Conservation (phyloP, 1,140 invertebrate species). For the Cherax quadricarinatus region DNA sequence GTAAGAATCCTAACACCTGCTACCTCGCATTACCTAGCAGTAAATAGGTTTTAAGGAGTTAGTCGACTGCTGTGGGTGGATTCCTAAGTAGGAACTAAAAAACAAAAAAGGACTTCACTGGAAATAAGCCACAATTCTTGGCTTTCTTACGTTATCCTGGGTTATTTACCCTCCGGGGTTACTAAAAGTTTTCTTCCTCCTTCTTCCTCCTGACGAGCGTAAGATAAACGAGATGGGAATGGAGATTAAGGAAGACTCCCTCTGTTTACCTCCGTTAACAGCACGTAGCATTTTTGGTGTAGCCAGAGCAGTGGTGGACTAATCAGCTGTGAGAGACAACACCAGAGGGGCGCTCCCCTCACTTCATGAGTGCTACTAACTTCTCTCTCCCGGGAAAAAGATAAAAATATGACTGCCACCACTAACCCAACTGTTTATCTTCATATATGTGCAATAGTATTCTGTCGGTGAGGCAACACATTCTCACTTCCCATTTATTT, state of each 20-base stretch:
- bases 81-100: too few species aligned
- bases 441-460: not conserved
- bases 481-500: too few species aligned
- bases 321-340: conserved; percentile 60
- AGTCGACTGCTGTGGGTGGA: too few species aligned
- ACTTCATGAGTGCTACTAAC: not conserved
- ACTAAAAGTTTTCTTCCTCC: too few species aligned
- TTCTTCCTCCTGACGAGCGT: not conserved
- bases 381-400: not conserved
- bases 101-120: too few species aligned
- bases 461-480: too few species aligned
- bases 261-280: conserved; percentile 46
- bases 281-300: conserved; percentile 42
- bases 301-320: conserved; percentile 19
- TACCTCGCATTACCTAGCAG: too few species aligned
- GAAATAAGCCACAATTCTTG: too few species aligned
- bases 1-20: too few species aligned
- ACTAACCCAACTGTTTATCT: not conserved
- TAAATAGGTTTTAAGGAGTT: too few species aligned
- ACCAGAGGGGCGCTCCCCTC: not conserved
- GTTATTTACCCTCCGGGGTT: too few species aligned
- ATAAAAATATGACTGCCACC: not conserved
- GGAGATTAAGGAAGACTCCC: conserved; percentile 23
- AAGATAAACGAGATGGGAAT: not conserved
- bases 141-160: too few species aligned